Evolutionary conservation across 2,113 vertebrate species (phyloP), one percentile per base, ranked within the genome.

Genomic region (Synodontis membranacea): DNA sequence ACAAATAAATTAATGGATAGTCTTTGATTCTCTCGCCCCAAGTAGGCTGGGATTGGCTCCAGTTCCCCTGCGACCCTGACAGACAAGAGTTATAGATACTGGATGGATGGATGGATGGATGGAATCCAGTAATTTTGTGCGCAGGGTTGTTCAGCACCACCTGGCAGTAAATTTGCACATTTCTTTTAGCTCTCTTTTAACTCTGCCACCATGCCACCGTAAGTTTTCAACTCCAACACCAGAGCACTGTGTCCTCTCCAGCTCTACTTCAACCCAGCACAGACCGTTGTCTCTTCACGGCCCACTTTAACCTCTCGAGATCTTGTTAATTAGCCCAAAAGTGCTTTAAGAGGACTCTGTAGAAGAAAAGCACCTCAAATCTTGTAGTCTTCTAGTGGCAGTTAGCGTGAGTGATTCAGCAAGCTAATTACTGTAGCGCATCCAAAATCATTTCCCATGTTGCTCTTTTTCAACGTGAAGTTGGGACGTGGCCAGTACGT

Each of bases 241-340:
- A n/a, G 7, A 50, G 15, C 25, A n/a, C 21, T 10, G 72, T 15
- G 72, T 72, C 19, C 19, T 42, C 14, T 70, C 34, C 34, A 39
- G 34, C 0, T 70, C 2, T 39, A n/a, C 42, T 46, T 75, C 72
- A 75, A 25, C 25, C 25, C 14, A 34, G 28, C 46, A 80, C 2
- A 78, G n/a, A 31, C 15, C 4, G 4, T 11, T 37, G 31, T 80
- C 76, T 80, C 76, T 37, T 80, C 50, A 80, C 50, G 54, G 76
- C 50, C 17, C 42, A 54, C 9, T 80, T 37, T 11, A 54, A 37
- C 31, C 19, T 37, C 76, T 56, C 10, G 39, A 37, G 4, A 54
- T 19, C 76, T 39, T 54, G 31, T 80, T 80, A 80, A 80, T 80
- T 80, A 80, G 23, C 76, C 19, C 48, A 23, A 54, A 80, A 56